Percentiles rank a stretch among this genome's conserved stretches.
Evolutionary conservation across 2,888 invertebrate species (phyloP).

Genomic region (Tineola bisselliella): DNA sequence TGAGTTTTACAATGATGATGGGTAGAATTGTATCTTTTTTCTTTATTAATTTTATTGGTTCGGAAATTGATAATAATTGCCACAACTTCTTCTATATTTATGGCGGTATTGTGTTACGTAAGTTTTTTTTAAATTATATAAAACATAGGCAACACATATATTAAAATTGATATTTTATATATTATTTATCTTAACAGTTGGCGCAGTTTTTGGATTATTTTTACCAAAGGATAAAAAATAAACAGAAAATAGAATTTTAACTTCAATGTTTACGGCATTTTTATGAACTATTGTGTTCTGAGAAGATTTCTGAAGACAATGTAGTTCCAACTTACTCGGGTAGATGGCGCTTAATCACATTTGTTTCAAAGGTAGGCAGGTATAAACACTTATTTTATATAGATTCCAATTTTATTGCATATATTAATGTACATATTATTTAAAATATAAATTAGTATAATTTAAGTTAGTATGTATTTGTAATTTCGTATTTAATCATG

Average conservation of each 20-base stretch:
- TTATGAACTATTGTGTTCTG: background rate
- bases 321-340: background rate
- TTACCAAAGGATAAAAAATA: background rate
- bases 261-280: background rate
- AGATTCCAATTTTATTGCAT: too few relatives aligned
- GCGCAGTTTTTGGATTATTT: background rate
- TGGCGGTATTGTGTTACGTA: background rate
- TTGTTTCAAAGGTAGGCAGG: too few relatives aligned
- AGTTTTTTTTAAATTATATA: background rate
- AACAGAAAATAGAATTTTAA: background rate
- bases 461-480: background rate
- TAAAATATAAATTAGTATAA: background rate
- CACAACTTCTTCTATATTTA: background rate
- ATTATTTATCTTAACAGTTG: background rate
- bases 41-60: background rate
- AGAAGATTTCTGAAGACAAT: background rate
- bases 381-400: too few relatives aligned
- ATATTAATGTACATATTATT: too few relatives aligned
- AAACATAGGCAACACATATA: background rate
- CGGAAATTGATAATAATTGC: background rate
- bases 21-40: background rate
- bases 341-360: constrained; percentile 2
- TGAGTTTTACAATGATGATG: background rate
- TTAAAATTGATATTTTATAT: background rate
- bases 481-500: too few relatives aligned